Conservation (phyloP, 2,888 invertebrate genomes). For the Agrotis puta region DNA sequence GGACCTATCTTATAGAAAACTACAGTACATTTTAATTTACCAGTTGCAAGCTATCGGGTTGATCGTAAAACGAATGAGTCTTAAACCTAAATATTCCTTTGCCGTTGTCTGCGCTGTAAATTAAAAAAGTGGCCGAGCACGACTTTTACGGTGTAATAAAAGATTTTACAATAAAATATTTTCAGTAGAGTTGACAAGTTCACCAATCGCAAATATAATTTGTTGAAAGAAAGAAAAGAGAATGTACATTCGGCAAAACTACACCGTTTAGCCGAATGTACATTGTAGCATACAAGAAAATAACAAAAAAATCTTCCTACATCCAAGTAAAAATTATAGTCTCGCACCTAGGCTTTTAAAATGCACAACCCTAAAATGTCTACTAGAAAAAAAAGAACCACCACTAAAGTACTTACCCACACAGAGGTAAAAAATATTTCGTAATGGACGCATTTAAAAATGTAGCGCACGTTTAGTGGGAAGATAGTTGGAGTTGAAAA, state of each 20-base stretch:
- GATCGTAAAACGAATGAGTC: slow-evolving; percentile 27
- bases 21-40: slow-evolving; percentile 31
- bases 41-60: slow-evolving; percentile 14
- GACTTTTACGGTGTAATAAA: slow-evolving; percentile 3
- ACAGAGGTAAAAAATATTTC: slow-evolving; percentile 60
- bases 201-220: background rate
- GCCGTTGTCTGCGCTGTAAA: slow-evolving; percentile 21
- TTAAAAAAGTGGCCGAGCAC: slow-evolving; percentile 13
- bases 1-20: slow-evolving; percentile 5
- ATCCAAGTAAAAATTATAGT: background rate
- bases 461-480: slow-evolving; percentile 75
- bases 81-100: slow-evolving; percentile 29
- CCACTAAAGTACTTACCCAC: slow-evolving; percentile 41
- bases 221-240: background rate
- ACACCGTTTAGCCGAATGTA: no score
- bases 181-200: background rate
- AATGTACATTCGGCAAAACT: no score
- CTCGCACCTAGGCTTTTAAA: slow-evolving; percentile 2
- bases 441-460: slow-evolving; percentile 74
- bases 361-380: slow-evolving; percentile 39
- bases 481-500: slow-evolving; percentile 78
- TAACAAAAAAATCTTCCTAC: no score
- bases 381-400: slow-evolving; percentile 35
- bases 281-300: no score
- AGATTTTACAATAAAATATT: background rate